Evolutionary conservation across 2,113 vertebrate genomes (phyloP), one percentile per base, ranked within the genome.

Genomic region (Motacilla alba): DNA sequence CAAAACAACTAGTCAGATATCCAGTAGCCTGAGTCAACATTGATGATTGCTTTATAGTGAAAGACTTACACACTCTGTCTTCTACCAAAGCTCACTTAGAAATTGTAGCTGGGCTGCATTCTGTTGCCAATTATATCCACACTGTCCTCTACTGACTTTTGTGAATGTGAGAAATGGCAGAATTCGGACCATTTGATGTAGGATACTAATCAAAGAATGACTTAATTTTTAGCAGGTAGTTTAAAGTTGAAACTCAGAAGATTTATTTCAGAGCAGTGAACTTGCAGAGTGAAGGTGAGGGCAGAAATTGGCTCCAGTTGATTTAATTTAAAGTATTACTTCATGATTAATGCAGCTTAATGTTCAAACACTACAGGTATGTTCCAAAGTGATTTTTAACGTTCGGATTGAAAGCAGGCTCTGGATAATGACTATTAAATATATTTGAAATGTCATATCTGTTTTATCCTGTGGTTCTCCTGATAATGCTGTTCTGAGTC

Each of bases 391-490:
- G 74, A 89, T 95, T 96, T 95, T 90, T 91, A 97, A 92, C 78
- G 1, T 88, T 96, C 67, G 22, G 37, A 94, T 79, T 96, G 84
- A 90, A 95, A 88, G 74, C 82, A 87, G 90, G 92, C 87, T 95
- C 88, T 95, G 88, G 93, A 90, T 90, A 95, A 97, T 97, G 94
- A 92, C 94, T 94, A 89, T 63, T 76, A 97, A 92, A 62, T 87
- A 86, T 72, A 93, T 94, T 83, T 87, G 60, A 95, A 96, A 96
- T 96, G 76, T 91, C 96, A 14, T 86, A 84, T 97, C 93, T 95
- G 44, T 95, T 96, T 92, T 95, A 83, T 92, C 62, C 76, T 74
- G 41, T 78, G 79, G 10, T 96, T 94, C 93, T 89, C 55, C 52
- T 91, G 35, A 89, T 95, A 46, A 46, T 43, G 50, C 83, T 96